Evolutionary conservation across 1,140 invertebrate genomes (phyloP).

Genomic region (Cheumatopsyche charites): DNA sequence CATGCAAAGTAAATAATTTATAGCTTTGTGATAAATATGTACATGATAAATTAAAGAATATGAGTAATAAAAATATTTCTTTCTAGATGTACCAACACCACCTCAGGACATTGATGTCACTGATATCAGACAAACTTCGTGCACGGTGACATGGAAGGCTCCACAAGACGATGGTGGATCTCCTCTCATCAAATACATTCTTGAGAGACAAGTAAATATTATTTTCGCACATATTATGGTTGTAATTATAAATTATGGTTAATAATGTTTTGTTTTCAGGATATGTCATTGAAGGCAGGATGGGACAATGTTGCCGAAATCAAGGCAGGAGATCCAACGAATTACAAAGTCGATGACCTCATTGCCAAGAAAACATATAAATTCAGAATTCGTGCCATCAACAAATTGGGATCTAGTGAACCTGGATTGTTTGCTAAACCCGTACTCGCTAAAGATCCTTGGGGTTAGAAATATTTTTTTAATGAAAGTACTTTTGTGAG

Average conservation of each 20-base stretch:
- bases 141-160: slow-evolving; percentile 89
- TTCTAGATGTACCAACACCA: slow-evolving; percentile 80
- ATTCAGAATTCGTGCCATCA: slow-evolving; percentile 94
- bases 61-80: slow-evolving; percentile 38
- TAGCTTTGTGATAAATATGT: too few species aligned
- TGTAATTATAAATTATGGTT: background rate
- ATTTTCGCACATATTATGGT: background rate
- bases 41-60: too few species aligned
- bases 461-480: slow-evolving; percentile 70
- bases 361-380: slow-evolving; percentile 89
- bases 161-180: slow-evolving; percentile 93
- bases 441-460: slow-evolving; percentile 95
- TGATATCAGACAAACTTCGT: slow-evolving; percentile 91
- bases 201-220: slow-evolving; percentile 89
- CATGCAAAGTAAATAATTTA: slow-evolving; percentile 72
- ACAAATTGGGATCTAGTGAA: slow-evolving; percentile 88
- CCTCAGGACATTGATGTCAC: slow-evolving; percentile 89
- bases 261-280: slow-evolving; percentile 47
- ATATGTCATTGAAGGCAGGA: slow-evolving; percentile 67
- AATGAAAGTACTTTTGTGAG: too few species aligned
- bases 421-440: slow-evolving; percentile 84
- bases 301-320: slow-evolving; percentile 87
- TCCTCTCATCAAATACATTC: slow-evolving; percentile 88
- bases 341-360: slow-evolving; percentile 88
- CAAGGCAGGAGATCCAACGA: slow-evolving; percentile 66